phyloP scores from a whole-genome alignment of 2,797 vertebrate species.

The Danio kyathit region DNA sequence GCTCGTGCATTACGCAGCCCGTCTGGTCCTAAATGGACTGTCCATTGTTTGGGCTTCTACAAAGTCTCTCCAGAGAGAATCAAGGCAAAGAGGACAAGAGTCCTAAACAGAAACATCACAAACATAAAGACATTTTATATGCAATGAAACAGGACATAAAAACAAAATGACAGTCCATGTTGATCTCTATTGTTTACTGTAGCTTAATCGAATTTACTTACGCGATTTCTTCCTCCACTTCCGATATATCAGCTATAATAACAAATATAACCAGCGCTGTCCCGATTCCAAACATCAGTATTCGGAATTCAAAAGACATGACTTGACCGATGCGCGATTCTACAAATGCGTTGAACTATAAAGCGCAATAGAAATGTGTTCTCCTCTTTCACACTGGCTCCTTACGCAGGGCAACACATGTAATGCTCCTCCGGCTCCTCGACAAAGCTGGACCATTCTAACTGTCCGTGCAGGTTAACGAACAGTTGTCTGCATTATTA shows the following conservation, averaged over 20 bases:
- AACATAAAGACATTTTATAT: background rate
- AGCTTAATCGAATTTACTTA: constrained; percentile 73
- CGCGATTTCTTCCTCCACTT: constrained; percentile 91
- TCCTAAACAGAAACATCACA: constrained; percentile 2
- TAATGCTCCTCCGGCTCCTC: background rate
- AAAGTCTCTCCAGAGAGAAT: constrained; percentile 33
- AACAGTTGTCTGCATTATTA: constrained; percentile 13
- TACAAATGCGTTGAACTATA: constrained; percentile 22
- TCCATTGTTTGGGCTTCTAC: constrained; percentile 35
- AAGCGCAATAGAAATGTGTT: constrained; percentile 27
- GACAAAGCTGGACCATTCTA: constrained; percentile 29
- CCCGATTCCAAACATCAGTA: constrained; percentile 87
- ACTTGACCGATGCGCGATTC: constrained; percentile 56
- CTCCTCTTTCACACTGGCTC: background rate
- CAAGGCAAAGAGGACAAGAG: constrained; percentile 1
- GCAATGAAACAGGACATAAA: background rate
- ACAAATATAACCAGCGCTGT: constrained; percentile 87
- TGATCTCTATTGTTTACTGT: background rate
- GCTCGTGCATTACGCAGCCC: background rate
- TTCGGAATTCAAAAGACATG: constrained; percentile 87
- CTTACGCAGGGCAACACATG: constrained; percentile 24
- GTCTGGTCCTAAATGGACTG: constrained; percentile 26
- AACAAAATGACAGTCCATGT: background rate
- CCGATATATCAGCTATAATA: constrained; percentile 88
- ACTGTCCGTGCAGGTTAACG: constrained; percentile 23